Evolutionary conservation across 2,113 vertebrate species (phyloP), one percentile per base, ranked within the genome.

Genomic region (Sitta europaea): DNA sequence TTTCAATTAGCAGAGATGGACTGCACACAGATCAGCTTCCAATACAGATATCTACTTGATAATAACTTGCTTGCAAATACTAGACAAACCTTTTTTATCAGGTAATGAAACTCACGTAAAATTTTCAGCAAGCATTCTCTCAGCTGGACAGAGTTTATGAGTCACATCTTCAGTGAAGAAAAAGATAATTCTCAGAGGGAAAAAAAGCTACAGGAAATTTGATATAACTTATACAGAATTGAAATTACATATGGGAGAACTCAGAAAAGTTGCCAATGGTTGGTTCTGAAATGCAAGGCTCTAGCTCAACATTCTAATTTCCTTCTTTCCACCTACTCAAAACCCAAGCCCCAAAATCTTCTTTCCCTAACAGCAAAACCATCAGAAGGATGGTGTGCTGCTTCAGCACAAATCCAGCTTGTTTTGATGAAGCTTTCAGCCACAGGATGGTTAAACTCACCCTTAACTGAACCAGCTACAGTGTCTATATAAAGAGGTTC

Each of bases 191-290:
- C 48, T 78, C 68, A 62, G 51, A 45, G n/a, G 35, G 23, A 23
- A 81, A 12, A 85, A 70, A 63, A 86, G 47, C 29, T 66, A 47
- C 16, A 75, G 20, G 14, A 51, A 79, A 35, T n/a, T 67, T 1
- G 0, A 33, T 61, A 11, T 6, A 77, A 68, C 27, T 73, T 48
- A 31, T 0, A 61, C 0, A 2, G 50, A 76, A 73, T 6, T 79
- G 40, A 83, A 74, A 84, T 71, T 21, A 58, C 2, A 6, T 5
- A 54, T 6, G 33, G 35, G 17, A 71, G 12, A 86, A 35, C 18
- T 54, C 38, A 29, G 55, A 70, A 28, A 73, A 88, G 9, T 21
- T 58, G 57, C 3, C 29, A 73, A 0, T 12, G 16, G 25, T 14
- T 66, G 53, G 21, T 50, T 94, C 51, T 17, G 38, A 86, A 88